Percentiles rank a stretch among this genome's conserved stretches.
These are phyloP conservation scores for Fratercula arctica DNA, from an alignment of 2,797 vertebrate species.

Conservation along the genomic window DNA sequence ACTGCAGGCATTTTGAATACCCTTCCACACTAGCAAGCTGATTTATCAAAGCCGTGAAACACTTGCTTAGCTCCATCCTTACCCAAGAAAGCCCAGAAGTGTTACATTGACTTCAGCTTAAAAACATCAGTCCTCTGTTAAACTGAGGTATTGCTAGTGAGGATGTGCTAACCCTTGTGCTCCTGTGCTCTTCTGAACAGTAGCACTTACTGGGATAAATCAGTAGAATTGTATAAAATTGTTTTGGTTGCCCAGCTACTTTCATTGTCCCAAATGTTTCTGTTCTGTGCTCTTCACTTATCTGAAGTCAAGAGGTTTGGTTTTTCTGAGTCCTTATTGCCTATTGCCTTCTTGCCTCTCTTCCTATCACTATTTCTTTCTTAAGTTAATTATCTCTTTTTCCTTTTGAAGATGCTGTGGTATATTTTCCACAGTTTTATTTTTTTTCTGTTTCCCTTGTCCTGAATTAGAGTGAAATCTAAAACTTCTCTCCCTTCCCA, in stretches of 20 bases:
- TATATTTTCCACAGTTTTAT: not conserved
- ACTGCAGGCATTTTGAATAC: not conserved
- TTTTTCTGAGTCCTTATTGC: not conserved
- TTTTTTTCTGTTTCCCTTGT: not conserved
- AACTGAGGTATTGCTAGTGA: not conserved
- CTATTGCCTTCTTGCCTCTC: not conserved
- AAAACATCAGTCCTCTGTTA: not conserved
- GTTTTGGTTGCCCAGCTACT: not conserved
- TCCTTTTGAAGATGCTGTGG: not conserved
- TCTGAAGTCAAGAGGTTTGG: not conserved
- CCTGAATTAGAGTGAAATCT: not conserved
- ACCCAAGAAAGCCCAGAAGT: not conserved
- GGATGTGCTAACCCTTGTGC: not conserved
- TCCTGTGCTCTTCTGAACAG: not conserved
- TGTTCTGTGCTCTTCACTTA: not conserved
- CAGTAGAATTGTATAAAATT: not conserved
- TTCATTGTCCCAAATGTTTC: not conserved
- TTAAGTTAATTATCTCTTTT: not conserved
- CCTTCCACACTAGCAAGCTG: not conserved
- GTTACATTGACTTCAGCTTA: not conserved
- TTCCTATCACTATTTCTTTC: not conserved
- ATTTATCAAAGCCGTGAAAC: not conserved
- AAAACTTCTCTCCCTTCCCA: not conserved
- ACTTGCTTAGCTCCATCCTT: fast-evolving
- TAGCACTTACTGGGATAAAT: not conserved